Evolutionary conservation across 53 echinoderm and acorn worm genomes (phyloP), one percentile per base, ranked within the genome.

Genomic region (Temnopleurus reevesii): DNA sequence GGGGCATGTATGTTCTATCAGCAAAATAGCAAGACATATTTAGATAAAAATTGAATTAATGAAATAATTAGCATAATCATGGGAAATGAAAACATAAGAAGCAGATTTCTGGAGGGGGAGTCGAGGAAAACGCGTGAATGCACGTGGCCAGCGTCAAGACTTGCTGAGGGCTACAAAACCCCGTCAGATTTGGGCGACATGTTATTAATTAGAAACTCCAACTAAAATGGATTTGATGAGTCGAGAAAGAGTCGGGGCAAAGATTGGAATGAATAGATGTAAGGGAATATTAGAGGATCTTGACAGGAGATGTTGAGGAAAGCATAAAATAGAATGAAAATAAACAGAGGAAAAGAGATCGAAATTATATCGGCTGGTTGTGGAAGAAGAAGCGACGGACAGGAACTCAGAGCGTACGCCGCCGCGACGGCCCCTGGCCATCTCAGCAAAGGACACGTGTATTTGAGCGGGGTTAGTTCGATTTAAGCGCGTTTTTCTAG

Each of bases 31-130:
- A 19, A 29, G 57, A 33, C 56, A 83, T 83, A 83, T 83, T 56
- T 55, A 23, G 54, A 83, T 53, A 59, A 25, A 31, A 60, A 85
- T 45, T 59, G 61, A 85, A 85, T 85, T 59, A 85, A 85, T 85
- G 86, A 85, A 43, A 60, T 85, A 26, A 85, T 60, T 85, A 60
- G 86, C 86, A 85, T 85, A 85, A 85, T 85, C 59, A 83, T 85
- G 61, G 59, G 86, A 59, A 85, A 85, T 85, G 86, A 59, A 85
- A 85, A 85, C 45, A 85, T 15, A 45, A 61, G 44, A 7, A 60
- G 86, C 86, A 85, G 86, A 36, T 85, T 85, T 85, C 86, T 83
- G 54, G 54, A 83, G 83, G 83, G 83, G 27, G 51, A 55, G 55
- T 53, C 18, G 35, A 25, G 47, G 18, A 35, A 55, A 83, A 83